Evolutionary conservation across 1,140 invertebrate species (phyloP).

Genomic region (Gonioctena quinquepunctata): DNA sequence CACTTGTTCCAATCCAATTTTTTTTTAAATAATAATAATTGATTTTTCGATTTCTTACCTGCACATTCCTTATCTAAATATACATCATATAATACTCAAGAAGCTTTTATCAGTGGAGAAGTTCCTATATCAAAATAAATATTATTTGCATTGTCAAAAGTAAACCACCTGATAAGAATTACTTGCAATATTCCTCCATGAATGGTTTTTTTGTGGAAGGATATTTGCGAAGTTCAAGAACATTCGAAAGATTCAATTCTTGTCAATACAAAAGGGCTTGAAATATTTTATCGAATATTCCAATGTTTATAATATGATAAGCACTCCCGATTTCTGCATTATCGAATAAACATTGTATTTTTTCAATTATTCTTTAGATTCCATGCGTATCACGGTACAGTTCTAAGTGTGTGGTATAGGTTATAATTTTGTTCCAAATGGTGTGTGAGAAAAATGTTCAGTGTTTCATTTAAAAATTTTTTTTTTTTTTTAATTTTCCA

Average conservation of each 20-base stretch:
- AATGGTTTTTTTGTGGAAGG: background rate
- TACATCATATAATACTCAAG: too few species aligned
- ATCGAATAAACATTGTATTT: constrained; percentile 18
- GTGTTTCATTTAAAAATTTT: too few species aligned
- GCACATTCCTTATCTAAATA: too few species aligned
- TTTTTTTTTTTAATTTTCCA: too few species aligned
- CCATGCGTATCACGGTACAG: background rate
- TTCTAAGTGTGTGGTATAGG: too few species aligned
- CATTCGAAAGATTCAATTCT: constrained; percentile 13
- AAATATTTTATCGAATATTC: constrained; percentile 26
- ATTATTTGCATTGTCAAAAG: constrained; percentile 14
- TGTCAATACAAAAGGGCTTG: constrained; percentile 19
- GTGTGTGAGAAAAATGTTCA: too few species aligned
- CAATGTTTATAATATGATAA: constrained; percentile 37
- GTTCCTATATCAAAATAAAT: background rate
- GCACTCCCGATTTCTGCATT: constrained; percentile 33
- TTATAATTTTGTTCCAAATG: too few species aligned
- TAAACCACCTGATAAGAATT: constrained; percentile 13
- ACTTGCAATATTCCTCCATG: background rate
- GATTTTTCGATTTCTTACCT: too few species aligned
- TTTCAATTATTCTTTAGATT: constrained; percentile 1
- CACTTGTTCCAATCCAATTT: too few species aligned
- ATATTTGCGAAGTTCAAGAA: constrained; percentile 1
- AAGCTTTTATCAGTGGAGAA: too few species aligned
- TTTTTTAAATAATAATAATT: too few species aligned